Percentiles rank a stretch among this genome's conserved stretches.
Evolutionary conservation across 2,888 invertebrate species (phyloP).

Genomic region (Rhorus exstirpatorius): DNA sequence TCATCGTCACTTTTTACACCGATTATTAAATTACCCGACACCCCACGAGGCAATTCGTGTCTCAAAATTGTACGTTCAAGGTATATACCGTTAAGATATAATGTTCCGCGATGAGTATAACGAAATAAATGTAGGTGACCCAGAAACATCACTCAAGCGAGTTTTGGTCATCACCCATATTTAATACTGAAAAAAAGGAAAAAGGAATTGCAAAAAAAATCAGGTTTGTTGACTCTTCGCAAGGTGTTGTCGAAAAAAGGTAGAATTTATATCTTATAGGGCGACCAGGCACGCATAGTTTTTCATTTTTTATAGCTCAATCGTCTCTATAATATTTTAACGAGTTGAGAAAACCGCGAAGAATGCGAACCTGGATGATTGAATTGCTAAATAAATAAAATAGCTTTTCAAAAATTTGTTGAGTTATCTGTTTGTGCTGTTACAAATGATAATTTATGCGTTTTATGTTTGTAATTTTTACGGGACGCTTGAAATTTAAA

Average conservation of each 20-base stretch:
- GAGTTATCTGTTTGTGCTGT: no score
- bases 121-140: slow-evolving; percentile 71
- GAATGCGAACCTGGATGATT: no score
- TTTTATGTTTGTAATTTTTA: no score
- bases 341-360: no score
- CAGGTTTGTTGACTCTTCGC: slow-evolving; percentile 2
- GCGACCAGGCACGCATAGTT: neutral
- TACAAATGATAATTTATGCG: no score
- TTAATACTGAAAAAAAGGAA: neutral
- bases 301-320: no score
- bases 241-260: neutral
- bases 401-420: neutral
- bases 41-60: neutral
- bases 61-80: slow-evolving; percentile 41
- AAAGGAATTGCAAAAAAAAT: slow-evolving; percentile 20
- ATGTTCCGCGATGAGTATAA: slow-evolving; percentile 59
- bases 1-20: neutral
- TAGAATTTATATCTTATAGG: neutral
- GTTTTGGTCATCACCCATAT: slow-evolving; percentile 5
- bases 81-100: slow-evolving; percentile 60
- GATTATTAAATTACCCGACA: slow-evolving; percentile 25
- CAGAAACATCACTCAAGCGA: slow-evolving; percentile 67
- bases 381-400: neutral
- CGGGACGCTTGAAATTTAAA: no score
- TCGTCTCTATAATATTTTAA: no score